Conservation (phyloP, 1,140 invertebrate genomes). For the Drosophila gunungcola region DNA sequence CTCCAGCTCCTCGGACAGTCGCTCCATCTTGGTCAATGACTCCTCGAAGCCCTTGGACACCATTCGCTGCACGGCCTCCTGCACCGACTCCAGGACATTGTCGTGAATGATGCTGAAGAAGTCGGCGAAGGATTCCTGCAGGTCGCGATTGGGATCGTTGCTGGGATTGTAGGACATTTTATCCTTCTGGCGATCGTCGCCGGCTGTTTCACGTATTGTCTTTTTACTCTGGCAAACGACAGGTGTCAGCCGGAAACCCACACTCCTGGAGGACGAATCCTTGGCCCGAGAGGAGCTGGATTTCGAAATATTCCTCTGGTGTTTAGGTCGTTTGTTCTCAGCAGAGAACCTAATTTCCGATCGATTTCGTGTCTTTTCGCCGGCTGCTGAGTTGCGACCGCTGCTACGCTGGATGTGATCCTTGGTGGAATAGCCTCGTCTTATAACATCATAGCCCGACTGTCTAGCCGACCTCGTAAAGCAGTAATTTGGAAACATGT, state of each 20-base stretch:
- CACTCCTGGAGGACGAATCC: not conserved
- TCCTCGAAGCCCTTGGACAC: conserved; percentile 54
- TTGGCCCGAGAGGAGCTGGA: not conserved
- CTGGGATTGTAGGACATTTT: not conserved
- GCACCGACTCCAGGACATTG: conserved; percentile 62
- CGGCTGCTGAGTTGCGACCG: not conserved
- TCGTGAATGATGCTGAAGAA: conserved; percentile 67
- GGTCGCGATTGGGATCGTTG: conserved; percentile 14
- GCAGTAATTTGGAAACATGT: conserved; percentile 71
- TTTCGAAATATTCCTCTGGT: not conserved
- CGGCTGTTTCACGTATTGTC: not conserved
- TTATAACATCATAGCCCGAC: conserved; percentile 40
- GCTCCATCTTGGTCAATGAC: conserved; percentile 32
- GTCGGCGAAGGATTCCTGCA: conserved; percentile 59
- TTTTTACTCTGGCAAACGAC: conserved; percentile 9
- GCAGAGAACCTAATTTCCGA: not conserved
- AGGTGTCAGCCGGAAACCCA: conserved; percentile 34
- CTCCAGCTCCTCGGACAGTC: conserved; percentile 26
- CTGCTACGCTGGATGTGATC: not conserved
- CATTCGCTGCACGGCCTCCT: conserved; percentile 39
- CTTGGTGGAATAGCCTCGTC: conserved; percentile 9
- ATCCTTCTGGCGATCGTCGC: not conserved
- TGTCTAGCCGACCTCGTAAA: conserved; percentile 46
- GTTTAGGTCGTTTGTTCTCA: not conserved
- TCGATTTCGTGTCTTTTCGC: not conserved